Base-by-base conservation (phyloP, 2,888 invertebrate genomes). In the Scaptomyza tumidula region DNA sequence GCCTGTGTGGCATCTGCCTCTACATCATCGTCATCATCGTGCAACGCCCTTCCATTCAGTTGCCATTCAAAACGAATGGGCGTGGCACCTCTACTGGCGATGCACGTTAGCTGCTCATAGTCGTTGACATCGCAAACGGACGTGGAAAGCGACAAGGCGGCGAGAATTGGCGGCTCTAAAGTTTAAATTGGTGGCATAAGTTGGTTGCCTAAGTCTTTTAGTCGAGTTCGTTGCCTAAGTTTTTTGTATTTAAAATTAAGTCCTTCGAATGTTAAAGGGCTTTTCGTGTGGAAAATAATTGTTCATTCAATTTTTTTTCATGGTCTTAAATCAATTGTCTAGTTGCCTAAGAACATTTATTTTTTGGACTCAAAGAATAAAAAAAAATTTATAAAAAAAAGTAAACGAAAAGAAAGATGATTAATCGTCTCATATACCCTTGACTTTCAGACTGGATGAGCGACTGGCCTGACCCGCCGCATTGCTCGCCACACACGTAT, bases 101-200 rank as follows among this genome's bases (percentile, higher is more conserved):
- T 96, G 90, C 97, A 97, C 1, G 97, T 96, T 44, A 97, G 94
- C 90, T 97, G 95, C 54, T 96, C 95, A 80, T 97, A 93, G 91
- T 97, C 95, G 59, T 96, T 95, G 67, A 90, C 86, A 71, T 90
- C 82, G 54, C 90, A 90, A 13, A 93, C 67, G 59, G 90, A 81
- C 31, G 90, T 75, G 60, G 91, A 91, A 6, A 91, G 81, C 45
- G 89, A 89, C n/a, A 91, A 75, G 52, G 88, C 87, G 46, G 90
- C 88, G 61, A 91, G 78, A 66, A 80, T 71, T 11, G 92, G 91
- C 41, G 87, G 85, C 86, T 91, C 91, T 91, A 63, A 9, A 33
- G 19, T 19, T 19, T 6, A 35, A 11, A 14, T n/a, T 27, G 9
- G 5, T 44, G 24, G 11, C 13, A 56, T 50, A 24, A 71, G 83